Percentiles rank a stretch among this genome's conserved stretches.
These are phyloP conservation scores for Nycticorax nycticorax DNA, from an alignment of 2,113 vertebrate genomes.

Conservation along the genomic window DNA sequence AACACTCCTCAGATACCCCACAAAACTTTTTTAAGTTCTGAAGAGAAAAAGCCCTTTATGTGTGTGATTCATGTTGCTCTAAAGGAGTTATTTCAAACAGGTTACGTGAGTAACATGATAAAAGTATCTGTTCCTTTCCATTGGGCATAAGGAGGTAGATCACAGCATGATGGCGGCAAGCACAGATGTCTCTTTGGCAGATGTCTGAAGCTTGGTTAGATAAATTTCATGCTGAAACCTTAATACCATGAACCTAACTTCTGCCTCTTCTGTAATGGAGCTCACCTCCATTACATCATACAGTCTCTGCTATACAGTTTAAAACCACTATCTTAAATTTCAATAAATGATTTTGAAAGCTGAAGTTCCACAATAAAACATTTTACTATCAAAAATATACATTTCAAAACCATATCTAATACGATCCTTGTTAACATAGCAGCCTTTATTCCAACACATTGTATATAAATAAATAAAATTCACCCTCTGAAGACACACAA, in stretches of 20 bases:
- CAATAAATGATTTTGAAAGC: fast-evolving
- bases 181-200: not conserved
- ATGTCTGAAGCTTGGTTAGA: not conserved
- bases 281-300: not conserved
- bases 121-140: not conserved
- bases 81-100: not conserved
- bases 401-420: not conserved
- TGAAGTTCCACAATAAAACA: not conserved
- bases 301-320: not conserved
- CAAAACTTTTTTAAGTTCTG: not conserved
- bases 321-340: not conserved
- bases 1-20: not conserved
- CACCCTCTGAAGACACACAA: not conserved
- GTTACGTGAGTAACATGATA: not conserved
- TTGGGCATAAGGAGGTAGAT: not conserved
- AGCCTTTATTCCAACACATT: not conserved
- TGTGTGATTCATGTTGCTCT: not conserved
- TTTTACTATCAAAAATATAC: not conserved
- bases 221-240: not conserved
- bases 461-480: not conserved
- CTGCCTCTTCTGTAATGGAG: not conserved
- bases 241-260: not conserved
- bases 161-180: not conserved
- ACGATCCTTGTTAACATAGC: not conserved
- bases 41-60: not conserved